These are phyloP conservation scores for Parauchenoglanis punctatus DNA, from an alignment of 2,797 vertebrate species.

Conservation along the genomic window DNA sequence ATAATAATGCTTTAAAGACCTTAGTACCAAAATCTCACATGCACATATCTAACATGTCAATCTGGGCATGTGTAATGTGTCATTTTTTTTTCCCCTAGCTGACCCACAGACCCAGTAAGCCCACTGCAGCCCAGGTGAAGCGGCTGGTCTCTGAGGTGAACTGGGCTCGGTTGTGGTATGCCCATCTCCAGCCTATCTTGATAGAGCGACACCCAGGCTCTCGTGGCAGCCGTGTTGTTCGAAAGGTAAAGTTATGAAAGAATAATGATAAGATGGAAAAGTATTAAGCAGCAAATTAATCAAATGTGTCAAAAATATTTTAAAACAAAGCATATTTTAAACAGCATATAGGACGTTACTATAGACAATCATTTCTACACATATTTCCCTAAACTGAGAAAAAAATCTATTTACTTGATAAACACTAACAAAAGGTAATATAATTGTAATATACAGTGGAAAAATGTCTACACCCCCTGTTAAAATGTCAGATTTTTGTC, in stretches of 20 bases:
- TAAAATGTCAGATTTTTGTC: too few species aligned
- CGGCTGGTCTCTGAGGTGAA: constrained; percentile 77
- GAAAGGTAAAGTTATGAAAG: constrained; percentile 76
- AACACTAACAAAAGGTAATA: background rate
- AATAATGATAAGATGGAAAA: background rate
- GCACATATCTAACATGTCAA: background rate
- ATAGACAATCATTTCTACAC: background rate
- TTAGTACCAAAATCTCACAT: background rate
- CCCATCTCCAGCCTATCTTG: constrained; percentile 81
- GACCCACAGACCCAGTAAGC: constrained; percentile 75
- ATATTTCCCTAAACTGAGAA: background rate
- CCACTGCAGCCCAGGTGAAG: constrained; percentile 73
- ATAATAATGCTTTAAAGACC: background rate
- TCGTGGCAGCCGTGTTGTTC: constrained; percentile 76
- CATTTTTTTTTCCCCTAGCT: constrained; percentile 61
- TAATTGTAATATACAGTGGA: background rate
- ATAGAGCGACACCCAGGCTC: constrained; percentile 83
- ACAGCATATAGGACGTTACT: background rate
- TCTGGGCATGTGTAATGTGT: background rate
- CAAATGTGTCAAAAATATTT: background rate
- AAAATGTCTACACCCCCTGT: too few species aligned
- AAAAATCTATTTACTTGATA: background rate
- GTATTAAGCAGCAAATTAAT: background rate
- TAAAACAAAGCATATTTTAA: background rate
- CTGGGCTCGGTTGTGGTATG: constrained; percentile 79